A percentile compares a stretch with the other conserved stretches of the same genome.
Evolutionary conservation across 2,888 invertebrate species (phyloP).

Genomic region (Hartigia nigra): DNA sequence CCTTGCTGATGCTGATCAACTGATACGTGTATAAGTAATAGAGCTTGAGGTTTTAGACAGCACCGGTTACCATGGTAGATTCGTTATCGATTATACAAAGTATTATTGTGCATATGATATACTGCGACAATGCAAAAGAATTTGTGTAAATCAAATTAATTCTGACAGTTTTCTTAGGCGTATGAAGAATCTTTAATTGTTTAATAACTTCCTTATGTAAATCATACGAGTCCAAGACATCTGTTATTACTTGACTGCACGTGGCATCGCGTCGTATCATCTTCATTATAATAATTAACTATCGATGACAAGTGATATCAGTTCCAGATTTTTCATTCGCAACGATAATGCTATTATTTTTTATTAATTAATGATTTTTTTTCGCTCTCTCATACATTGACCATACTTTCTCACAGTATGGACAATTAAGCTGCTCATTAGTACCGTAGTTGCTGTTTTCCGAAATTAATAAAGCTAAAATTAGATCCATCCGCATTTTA

Average conservation of each 20-base stretch:
- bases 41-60: background rate
- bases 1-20: background rate
- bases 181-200: background rate
- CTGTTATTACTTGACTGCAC: background rate
- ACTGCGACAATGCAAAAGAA: background rate
- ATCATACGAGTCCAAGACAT: background rate
- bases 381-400: background rate
- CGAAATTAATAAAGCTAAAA: background rate
- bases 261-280: background rate
- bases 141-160: background rate
- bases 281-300: background rate
- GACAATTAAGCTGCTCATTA: background rate
- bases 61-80: background rate
- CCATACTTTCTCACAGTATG: background rate
- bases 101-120: background rate
- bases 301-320: background rate
- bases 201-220: background rate
- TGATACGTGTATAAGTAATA: background rate
- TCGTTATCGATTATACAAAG: background rate
- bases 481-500: background rate
- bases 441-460: background rate
- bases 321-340: background rate
- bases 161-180: background rate
- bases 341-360: background rate
- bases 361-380: background rate